Conservation (phyloP, 1,140 invertebrate species). For the Oryctes rhinoceros region DNA sequence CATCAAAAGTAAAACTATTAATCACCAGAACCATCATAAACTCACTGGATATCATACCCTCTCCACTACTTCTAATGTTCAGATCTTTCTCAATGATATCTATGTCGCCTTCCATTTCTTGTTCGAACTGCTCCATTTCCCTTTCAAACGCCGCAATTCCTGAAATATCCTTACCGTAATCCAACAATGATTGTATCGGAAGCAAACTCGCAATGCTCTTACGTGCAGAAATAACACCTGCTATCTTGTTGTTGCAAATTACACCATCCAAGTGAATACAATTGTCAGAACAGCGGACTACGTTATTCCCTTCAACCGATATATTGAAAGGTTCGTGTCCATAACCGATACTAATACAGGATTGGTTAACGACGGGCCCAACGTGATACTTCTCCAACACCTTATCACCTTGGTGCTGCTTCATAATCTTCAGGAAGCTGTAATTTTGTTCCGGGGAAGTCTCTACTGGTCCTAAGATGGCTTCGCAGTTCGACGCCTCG, state of each 20-base stretch:
- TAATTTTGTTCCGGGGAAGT: not conserved
- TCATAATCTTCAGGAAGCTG: not conserved
- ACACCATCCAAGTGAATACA: not conserved
- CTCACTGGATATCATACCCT: too few species aligned
- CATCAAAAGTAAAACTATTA: too few species aligned
- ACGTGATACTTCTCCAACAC: not conserved
- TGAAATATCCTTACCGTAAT: not conserved
- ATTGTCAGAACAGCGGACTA: not conserved
- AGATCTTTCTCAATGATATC: too few species aligned
- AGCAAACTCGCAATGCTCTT: not conserved
- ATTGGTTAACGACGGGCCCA: not conserved
- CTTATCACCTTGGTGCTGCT: not conserved
- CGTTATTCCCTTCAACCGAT: not conserved
- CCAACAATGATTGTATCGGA: not conserved
- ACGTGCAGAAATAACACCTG: not conserved
- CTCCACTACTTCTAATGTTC: too few species aligned
- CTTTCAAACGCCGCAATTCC: not conserved
- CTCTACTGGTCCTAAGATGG: not conserved
- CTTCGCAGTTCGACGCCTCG: not conserved
- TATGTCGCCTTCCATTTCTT: too few species aligned
- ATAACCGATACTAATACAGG: not conserved
- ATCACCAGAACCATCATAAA: too few species aligned
- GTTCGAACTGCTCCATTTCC: not conserved
- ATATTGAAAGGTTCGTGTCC: not conserved
- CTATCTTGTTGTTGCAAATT: not conserved